Base-by-base conservation (phyloP, 2,113 vertebrate genomes). In the Grantiella picta region DNA sequence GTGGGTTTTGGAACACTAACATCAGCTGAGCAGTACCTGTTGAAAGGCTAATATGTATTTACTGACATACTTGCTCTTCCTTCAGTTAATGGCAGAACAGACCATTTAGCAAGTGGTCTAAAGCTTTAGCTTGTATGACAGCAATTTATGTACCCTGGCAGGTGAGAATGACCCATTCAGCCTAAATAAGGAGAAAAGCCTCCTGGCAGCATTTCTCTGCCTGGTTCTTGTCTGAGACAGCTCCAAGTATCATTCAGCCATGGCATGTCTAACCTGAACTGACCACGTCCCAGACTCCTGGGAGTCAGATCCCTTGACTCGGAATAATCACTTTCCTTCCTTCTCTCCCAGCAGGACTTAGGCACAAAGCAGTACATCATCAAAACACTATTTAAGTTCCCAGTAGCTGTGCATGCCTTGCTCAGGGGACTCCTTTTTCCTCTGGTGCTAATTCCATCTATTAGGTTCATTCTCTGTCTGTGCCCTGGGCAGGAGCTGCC, bases 111-210 rank as follows among this genome's bases (percentile, higher is more conserved):
- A 80, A 79, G 49, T 31, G 28, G 56, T 93, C 72, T 86, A 60
- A 94, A 82, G 64, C 63, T 79, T 72, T 79, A 81, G 68, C 35
- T 89, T 75, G 12, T 21, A 52, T 27, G 68, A 82, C 84, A 92
- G 76, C 78, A 92, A 95, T 95, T 89, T 94, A 94, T 90, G 75
- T 69, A 54, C 53, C 45, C 65, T 95, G 90, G 86, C 83, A 95
- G 88, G 57, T 96, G 12, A 83, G 83, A 88, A 89, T 75, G 64
- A 94, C 91, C 89, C 36, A 42, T 40, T 95, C 94, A 91, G 94
- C 68, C 81, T 91, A 83, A 89, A 35, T 57, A 97, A 92, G 29
- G n/a, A 94, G 31, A 90, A 93, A 92, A 87, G 40, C 42, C 75
- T 92, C 68, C 94, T 49, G 66, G 63, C 64, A 90, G 82, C 59